Evolutionary conservation across 2,797 vertebrate species (phyloP).

Genomic region (Okamejei kenojei): DNA sequence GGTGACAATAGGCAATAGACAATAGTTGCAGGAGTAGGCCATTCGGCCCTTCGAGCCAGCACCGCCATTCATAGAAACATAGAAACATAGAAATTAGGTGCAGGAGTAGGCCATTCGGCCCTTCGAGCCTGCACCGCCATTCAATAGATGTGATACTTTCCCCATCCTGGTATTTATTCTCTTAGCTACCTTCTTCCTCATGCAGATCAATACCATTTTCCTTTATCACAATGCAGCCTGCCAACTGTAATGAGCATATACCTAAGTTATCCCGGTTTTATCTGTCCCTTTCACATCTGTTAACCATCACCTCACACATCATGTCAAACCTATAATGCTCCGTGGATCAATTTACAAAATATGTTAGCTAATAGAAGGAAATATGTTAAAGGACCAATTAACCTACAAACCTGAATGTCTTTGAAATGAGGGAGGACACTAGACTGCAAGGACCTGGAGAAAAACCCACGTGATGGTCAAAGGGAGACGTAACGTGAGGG

Average conservation of each 20-base stretch:
- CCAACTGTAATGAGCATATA: not conserved
- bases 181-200: not conserved
- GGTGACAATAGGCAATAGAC: too few species aligned
- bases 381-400: not conserved
- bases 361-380: not conserved
- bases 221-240: not conserved
- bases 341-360: not conserved
- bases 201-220: slow-evolving; percentile 19
- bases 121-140: too few species aligned
- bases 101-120: too few species aligned
- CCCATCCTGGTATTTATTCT: not conserved
- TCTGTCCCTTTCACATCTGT: not conserved
- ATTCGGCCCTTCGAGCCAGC: too few species aligned
- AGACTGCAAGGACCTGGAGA: too few species aligned
- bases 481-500: too few species aligned
- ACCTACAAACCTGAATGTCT: too few species aligned
- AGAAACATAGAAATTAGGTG: too few species aligned
- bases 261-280: slow-evolving; percentile 1
- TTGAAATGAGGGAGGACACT: too few species aligned
- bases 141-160: not conserved
- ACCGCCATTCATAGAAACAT: too few species aligned
- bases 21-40: too few species aligned
- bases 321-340: not conserved
- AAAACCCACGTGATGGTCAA: too few species aligned
- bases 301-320: not conserved